Conservation (phyloP, 1,140 invertebrate species). For the Aleiodes sp. region DNA sequence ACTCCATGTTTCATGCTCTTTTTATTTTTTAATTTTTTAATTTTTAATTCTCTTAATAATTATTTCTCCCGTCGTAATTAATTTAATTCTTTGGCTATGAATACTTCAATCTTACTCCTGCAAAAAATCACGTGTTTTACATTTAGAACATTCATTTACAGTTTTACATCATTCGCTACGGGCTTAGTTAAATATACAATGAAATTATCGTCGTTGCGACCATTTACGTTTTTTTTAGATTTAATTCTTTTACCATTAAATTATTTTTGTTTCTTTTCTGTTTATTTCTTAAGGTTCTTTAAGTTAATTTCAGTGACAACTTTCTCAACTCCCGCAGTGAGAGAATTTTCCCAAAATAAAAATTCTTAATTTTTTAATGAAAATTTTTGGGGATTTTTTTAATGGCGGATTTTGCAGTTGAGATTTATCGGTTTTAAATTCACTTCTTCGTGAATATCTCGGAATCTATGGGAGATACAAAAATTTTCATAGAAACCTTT, state of each 20-base stretch:
- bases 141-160: constrained; percentile 60
- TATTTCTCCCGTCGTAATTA: background rate
- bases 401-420: too few relatives aligned
- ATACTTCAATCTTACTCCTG: constrained; percentile 1
- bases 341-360: too few relatives aligned
- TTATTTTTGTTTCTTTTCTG: constrained; percentile 34
- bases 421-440: too few relatives aligned
- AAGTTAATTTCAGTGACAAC: too few relatives aligned
- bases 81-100: constrained; percentile 12
- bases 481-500: too few relatives aligned
- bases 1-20: constrained; percentile 16
- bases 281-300: background rate
- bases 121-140: constrained; percentile 39
- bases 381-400: too few relatives aligned
- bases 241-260: constrained; percentile 24
- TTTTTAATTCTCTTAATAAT: background rate
- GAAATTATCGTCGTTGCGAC: constrained; percentile 33
- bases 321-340: too few relatives aligned
- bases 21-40: constrained; percentile 17
- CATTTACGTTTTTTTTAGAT: too few relatives aligned
- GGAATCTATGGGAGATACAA: too few relatives aligned
- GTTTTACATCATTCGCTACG: constrained; percentile 52
- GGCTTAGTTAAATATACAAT: constrained; percentile 40
- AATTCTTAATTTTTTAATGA: too few relatives aligned
- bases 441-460: too few relatives aligned